Evolutionary conservation across 2,888 invertebrate species (phyloP), one percentile per base, ranked within the genome.

Genomic region (Polymixis lichenea): DNA sequence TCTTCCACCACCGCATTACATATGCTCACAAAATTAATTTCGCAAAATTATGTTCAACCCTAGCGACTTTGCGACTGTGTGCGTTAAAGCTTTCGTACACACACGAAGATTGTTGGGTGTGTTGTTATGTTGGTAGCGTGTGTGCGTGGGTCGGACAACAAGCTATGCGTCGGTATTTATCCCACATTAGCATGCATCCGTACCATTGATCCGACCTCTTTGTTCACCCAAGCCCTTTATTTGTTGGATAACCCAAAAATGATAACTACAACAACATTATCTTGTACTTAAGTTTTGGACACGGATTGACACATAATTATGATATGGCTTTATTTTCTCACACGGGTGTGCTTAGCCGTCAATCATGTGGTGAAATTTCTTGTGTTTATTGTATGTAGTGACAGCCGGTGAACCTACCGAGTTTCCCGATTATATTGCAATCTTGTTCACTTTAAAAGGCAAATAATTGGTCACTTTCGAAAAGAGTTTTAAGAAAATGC

Each of bases 181-280:
- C 93, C 94, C 93, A 93, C 94, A 95, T 95, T 95, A 95, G 92
- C 92, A 94, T 94, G 94, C 93, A 94, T 94, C 94, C 93, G 93
- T 92, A 92, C 92, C 93, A 95, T 93, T 94, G 94, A 94, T 95
- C 93, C 93, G 88, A 91, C 92, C 93, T 93, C 93, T 94, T 94
- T 94, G 94, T 94, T 92, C 91, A 87, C 84, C 86, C 87, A 87
- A 92, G 91, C 89, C 93, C 90, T 92, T 93, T 91, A 90, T 89
- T 89, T 88, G 86, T 85, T 73, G 87, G 83, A 87, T 89, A 87
- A 85, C 87, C 86, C 87, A 88, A 90, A 89, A 90, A 86, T 84
- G 83, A 86, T 85, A 82, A 90, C 82, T 81, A 83, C 79, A 86
- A 88, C 86, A 87, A 88, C 85, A 88, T 89, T 87, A 89, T 88